A percentile compares a stretch with the other conserved stretches of the same genome.
Conservation (phyloP, 2,888 invertebrate genomes). For the Selenia dentaria region DNA sequence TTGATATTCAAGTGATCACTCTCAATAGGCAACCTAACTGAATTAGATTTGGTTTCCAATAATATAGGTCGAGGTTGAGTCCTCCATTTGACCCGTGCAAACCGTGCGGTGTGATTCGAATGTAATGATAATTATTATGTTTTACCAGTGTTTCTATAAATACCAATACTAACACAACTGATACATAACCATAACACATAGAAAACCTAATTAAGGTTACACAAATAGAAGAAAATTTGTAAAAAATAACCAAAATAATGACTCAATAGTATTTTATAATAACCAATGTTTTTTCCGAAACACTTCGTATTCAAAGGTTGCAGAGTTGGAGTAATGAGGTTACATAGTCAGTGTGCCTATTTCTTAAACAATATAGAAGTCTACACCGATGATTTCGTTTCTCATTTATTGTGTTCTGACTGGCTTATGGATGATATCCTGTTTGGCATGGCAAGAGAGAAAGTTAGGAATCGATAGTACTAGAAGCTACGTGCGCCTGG, state of each 20-base stretch:
- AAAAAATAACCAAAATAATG: too few relatives aligned
- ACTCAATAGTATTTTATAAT: slow-evolving; percentile 16
- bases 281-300: slow-evolving; percentile 8
- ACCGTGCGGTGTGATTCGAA: slow-evolving; percentile 23
- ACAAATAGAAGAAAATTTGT: too few relatives aligned
- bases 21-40: slow-evolving; percentile 56
- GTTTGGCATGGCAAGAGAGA: slow-evolving; percentile 47
- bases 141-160: too few relatives aligned
- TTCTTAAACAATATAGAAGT: slow-evolving; percentile 16
- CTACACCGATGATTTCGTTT: slow-evolving; percentile 35
- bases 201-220: too few relatives aligned
- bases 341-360: slow-evolving; percentile 13
- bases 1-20: slow-evolving; percentile 44
- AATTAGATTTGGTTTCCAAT: slow-evolving; percentile 55
- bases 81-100: slow-evolving; percentile 51
- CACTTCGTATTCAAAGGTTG: slow-evolving; percentile 15
- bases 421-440: slow-evolving; percentile 40
- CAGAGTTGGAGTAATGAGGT: slow-evolving; percentile 16
- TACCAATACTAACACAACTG: too few relatives aligned
- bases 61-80: slow-evolving; percentile 73
- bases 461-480: slow-evolving; percentile 50
- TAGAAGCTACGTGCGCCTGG: slow-evolving; percentile 29
- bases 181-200: too few relatives aligned
- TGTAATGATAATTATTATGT: too few relatives aligned
- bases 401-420: slow-evolving; percentile 35